phyloP scores from a whole-genome alignment of 2,888 invertebrate genomes.

The Drosophila robusta region DNA sequence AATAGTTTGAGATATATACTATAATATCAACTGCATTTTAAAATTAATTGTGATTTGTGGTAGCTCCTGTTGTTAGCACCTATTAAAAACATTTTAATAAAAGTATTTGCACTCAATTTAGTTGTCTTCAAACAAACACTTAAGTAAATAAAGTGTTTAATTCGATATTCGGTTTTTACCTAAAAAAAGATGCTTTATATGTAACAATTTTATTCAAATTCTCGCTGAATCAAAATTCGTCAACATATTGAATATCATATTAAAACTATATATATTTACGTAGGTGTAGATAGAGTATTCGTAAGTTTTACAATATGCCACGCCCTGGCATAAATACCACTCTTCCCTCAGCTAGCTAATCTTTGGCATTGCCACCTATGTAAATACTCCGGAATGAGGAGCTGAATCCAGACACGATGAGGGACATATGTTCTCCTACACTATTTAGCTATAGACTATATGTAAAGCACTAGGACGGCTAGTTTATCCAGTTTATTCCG shows the following conservation, averaged over 20 bases:
- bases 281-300: conserved; percentile 51
- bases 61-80: too few species aligned
- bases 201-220: conserved; percentile 39
- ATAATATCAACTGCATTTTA: too few species aligned
- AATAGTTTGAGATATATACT: too few species aligned
- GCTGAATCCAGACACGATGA: conserved; percentile 26
- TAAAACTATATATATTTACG: conserved; percentile 25
- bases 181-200: too few species aligned
- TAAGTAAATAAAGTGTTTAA: conserved; percentile 43
- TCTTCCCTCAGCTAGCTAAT: conserved; percentile 39
- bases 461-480: conserved; percentile 75
- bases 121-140: too few species aligned
- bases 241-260: conserved; percentile 37
- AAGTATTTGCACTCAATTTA: too few species aligned
- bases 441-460: conserved; percentile 64
- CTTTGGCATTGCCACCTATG: conserved; percentile 68
- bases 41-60: too few species aligned
- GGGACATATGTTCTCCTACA: conserved; percentile 36
- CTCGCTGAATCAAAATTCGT: conserved; percentile 7
- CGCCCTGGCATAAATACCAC: conserved; percentile 5
- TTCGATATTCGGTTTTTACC: conserved; percentile 41
- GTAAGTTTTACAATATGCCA: conserved; percentile 13
- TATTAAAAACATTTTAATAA: too few species aligned
- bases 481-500: conserved; percentile 1
- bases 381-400: conserved; percentile 12